Base-by-base conservation (phyloP, 2,888 invertebrate species). In the Aplocera efformata region DNA sequence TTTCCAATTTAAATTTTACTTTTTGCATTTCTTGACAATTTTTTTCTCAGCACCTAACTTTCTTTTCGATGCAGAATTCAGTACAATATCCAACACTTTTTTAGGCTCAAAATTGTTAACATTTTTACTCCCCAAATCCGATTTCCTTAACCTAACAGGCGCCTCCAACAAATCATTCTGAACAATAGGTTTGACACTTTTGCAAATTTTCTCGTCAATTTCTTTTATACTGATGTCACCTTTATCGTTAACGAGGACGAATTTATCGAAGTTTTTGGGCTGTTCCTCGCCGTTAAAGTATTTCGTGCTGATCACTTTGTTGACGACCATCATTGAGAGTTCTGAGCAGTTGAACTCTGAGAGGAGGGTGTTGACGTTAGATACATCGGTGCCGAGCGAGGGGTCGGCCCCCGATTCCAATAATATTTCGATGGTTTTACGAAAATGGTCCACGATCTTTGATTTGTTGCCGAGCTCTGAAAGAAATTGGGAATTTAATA, bases 401-500 rank as follows among this genome's bases (percentile, higher is more conserved):
- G 89, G 83, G 17, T 89, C 77, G 0, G 89, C 90, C 3, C 80
- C 79, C 24, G 73, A 44, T n/a, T 78, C 67, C 0, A 90, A 43
- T 1, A 90, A 43, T 0, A 69, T 46, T 33, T 78, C 73, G n/a
- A 90, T 77, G 7, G 89, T 84, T 25, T 74, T 68, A 6, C 63
- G 32, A 32, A 59, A 85, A 3, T 79, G 58, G 0, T 72, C 72
- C 0, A 67, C 44, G 0, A 80, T 50, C 44, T 66, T 67, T 0
- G 71, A 56, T 41, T 76, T 80, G 60, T 72, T 78, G 39, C 65
- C 65, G 17, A 62, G 54, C 32, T 67, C 83, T 84, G 75, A 3
- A 57, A 40, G 3, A 35, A 42, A 40, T 31, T 22, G 9, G 17
- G 7, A 6, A 28, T 10, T 21, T 27, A 27, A 30, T 28, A 10